Evolutionary conservation across 2,797 vertebrate genomes (phyloP).

Genomic region (Carcharodon carcharias): DNA sequence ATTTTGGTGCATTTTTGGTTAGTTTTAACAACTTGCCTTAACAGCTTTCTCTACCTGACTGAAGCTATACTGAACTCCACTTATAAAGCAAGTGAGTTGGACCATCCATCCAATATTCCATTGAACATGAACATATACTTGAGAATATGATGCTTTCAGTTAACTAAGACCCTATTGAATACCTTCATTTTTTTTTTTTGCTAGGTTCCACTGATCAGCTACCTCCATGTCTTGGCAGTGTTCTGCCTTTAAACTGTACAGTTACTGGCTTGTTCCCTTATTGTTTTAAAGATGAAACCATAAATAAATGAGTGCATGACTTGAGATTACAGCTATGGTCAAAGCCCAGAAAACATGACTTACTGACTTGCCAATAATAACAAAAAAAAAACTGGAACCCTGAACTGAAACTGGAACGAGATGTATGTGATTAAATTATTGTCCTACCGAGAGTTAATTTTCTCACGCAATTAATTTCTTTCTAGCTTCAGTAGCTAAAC

Average conservation of each 20-base stretch:
- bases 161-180: background rate
- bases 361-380: conserved; percentile 2
- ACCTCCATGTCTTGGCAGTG: background rate
- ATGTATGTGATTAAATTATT: background rate
- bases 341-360: conserved; percentile 8
- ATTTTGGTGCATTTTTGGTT: background rate
- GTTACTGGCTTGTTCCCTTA: background rate
- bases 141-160: background rate
- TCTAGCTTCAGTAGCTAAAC: conserved; percentile 7
- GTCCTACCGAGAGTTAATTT: conserved; percentile 17
- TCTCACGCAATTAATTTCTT: conserved; percentile 13
- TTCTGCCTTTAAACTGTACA: conserved; percentile 20
- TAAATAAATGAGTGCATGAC: conserved; percentile 29
- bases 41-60: background rate
- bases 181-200: background rate
- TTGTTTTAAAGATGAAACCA: conserved; percentile 3
- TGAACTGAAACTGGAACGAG: conserved; percentile 29
- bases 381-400: conserved; percentile 17
- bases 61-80: background rate
- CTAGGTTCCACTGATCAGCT: conserved; percentile 29
- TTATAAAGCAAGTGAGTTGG: background rate
- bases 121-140: background rate
- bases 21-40: background rate
- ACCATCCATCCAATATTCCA: background rate
- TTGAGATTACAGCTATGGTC: background rate